These are phyloP conservation scores for Venustoraphidia nigricollis DNA, from an alignment of 2,888 invertebrate species.

Conservation along the genomic window DNA sequence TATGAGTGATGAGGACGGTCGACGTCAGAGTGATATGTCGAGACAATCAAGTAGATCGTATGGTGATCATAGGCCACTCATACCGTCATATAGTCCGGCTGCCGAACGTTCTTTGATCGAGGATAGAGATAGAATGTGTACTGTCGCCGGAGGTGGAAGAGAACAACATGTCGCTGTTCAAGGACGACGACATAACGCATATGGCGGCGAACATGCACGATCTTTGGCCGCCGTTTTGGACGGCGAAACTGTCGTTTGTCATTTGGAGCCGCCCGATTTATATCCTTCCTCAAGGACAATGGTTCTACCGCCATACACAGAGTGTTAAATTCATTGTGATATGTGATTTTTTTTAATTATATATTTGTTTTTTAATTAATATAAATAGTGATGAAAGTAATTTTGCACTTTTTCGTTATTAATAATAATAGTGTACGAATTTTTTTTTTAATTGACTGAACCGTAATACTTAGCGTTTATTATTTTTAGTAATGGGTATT, in stretches of 20 bases:
- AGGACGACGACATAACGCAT: constrained; percentile 30
- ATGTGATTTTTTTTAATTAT: neutral
- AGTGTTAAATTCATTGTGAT: constrained; percentile 28
- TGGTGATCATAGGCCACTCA: constrained; percentile 66
- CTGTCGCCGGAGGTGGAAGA: constrained; percentile 5
- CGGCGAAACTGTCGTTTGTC: constrained; percentile 76
- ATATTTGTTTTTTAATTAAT: neutral
- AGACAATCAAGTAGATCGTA: constrained; percentile 58
- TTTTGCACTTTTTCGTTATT: neutral
- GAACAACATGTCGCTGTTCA: constrained; percentile 20
- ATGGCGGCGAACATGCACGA: constrained; percentile 38
- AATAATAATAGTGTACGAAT: no score
- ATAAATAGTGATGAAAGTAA: neutral
- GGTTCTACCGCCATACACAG: constrained; percentile 43
- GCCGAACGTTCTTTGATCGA: constrained; percentile 32
- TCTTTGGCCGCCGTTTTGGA: constrained; percentile 65
- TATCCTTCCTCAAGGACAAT: constrained; percentile 33
- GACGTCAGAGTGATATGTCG: constrained; percentile 56
- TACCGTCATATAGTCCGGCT: constrained; percentile 53
- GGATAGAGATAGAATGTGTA: neutral
- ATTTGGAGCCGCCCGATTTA: constrained; percentile 54
- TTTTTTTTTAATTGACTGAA: no score
- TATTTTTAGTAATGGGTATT: no score
- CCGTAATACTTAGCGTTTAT: no score
- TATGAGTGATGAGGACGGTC: constrained; percentile 64